These are phyloP conservation scores for Eutrigla gurnardus DNA, from an alignment of 2,797 vertebrate genomes.

Conservation along the genomic window DNA sequence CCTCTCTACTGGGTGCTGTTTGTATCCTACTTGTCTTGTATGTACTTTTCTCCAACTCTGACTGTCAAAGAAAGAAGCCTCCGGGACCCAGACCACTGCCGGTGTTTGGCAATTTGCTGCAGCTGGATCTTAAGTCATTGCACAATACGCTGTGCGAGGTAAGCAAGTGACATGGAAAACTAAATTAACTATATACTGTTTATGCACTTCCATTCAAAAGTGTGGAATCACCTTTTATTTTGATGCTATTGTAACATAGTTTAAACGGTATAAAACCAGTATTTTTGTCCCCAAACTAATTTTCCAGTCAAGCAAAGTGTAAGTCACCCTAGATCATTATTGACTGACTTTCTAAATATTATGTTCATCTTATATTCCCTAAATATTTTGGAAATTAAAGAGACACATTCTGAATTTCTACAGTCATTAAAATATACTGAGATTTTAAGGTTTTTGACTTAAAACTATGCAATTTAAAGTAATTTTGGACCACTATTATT, in stretches of 20 bases:
- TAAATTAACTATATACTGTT: not conserved
- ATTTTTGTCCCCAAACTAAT: too few relatives aligned
- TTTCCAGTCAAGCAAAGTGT: too few relatives aligned
- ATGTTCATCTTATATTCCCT: too few relatives aligned
- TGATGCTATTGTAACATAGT: not conserved
- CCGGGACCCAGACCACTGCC: slow-evolving; percentile 19
- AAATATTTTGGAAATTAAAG: too few relatives aligned
- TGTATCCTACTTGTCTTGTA: not conserved
- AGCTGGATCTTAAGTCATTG: not conserved
- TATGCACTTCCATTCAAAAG: not conserved
- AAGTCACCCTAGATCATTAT: too few relatives aligned
- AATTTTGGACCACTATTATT: too few relatives aligned
- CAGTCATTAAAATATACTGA: too few relatives aligned
- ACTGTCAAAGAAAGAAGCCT: not conserved
- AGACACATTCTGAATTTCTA: too few relatives aligned
- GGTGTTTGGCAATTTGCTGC: slow-evolving; percentile 24
- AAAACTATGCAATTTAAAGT: too few relatives aligned
- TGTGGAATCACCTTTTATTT: not conserved
- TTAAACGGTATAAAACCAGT: too few relatives aligned
- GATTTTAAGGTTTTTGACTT: too few relatives aligned
- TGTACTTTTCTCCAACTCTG: not conserved
- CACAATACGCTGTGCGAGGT: not conserved
- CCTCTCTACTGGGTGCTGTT: not conserved
- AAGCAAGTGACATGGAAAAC: not conserved
- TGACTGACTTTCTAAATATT: too few relatives aligned